phyloP scores from a whole-genome alignment of 2,797 vertebrate species.

The Poecilia velifera region DNA sequence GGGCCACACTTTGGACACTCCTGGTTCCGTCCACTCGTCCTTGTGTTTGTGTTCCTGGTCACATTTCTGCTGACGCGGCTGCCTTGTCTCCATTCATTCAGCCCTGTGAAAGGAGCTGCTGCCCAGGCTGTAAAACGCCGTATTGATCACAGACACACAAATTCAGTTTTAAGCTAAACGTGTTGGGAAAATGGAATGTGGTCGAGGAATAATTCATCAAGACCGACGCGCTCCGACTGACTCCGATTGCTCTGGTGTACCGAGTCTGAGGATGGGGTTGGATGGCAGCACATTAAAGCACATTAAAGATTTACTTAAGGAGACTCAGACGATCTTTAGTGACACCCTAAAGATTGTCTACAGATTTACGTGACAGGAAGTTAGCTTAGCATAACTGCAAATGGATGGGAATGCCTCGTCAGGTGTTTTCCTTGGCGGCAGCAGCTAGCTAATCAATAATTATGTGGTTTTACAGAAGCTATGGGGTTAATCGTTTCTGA shows the following conservation, averaged over 20 bases:
- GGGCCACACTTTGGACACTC: too few species aligned
- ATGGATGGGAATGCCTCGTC: background rate
- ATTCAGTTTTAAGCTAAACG: background rate
- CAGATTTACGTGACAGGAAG: too few species aligned
- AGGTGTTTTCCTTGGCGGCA: background rate
- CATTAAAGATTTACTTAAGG: background rate
- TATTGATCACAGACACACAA: background rate
- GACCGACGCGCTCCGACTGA: background rate
- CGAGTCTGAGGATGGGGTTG: background rate
- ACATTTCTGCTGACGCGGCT: background rate
- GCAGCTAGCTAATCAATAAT: constrained; percentile 5
- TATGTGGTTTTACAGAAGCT: background rate
- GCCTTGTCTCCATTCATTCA: background rate
- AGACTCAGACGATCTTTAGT: background rate
- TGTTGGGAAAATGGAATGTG: background rate
- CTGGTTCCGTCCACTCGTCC: background rate
- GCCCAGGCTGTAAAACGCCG: background rate
- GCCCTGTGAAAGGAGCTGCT: background rate
- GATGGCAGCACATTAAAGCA: background rate
- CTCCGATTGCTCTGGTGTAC: background rate
- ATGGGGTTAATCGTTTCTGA: background rate
- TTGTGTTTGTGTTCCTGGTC: background rate
- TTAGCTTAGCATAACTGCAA: background rate
- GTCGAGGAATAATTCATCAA: background rate
- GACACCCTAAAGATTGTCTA: background rate